phyloP scores from a whole-genome alignment of 2,888 invertebrate genomes.

The Drosophila neonasuta region DNA sequence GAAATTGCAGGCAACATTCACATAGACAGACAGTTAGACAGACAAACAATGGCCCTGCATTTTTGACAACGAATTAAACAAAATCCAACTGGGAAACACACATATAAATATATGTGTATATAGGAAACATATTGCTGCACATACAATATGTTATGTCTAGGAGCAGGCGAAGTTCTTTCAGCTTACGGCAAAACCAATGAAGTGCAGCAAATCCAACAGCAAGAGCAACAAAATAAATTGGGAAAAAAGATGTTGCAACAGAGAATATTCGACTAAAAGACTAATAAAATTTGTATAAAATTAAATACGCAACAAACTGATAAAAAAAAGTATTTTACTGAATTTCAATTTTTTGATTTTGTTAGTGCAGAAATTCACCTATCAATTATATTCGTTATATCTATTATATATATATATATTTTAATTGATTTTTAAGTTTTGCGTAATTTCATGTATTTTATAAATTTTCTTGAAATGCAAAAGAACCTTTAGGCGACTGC shows the following conservation, averaged over 20 bases:
- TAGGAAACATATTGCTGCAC: background rate
- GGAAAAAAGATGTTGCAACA: background rate
- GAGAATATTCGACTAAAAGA: background rate
- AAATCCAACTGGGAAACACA: slow-evolving; percentile 53
- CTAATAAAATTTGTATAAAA: background rate
- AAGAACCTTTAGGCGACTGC: background rate
- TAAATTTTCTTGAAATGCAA: background rate
- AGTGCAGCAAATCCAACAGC: slow-evolving; percentile 43
- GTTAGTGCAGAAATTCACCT: background rate
- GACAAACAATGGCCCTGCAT: slow-evolving; percentile 51
- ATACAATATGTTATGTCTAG: background rate
- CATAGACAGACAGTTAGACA: slow-evolving; percentile 11
- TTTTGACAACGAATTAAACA: slow-evolving; percentile 72
- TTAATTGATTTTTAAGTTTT: background rate
- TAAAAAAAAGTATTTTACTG: background rate
- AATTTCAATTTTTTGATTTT: background rate
- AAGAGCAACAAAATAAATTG: background rate
- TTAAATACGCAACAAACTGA: background rate
- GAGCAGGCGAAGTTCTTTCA: slow-evolving; percentile 21
- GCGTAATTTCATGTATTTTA: background rate
- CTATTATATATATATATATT: background rate
- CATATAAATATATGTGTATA: background rate
- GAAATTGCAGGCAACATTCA: slow-evolving; percentile 14
- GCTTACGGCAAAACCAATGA: slow-evolving; percentile 59
- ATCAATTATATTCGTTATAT: background rate